Percentiles rank a stretch among this genome's conserved stretches.
Conservation (phyloP, 2,888 invertebrate genomes). For the Ophion obscuratus region DNA sequence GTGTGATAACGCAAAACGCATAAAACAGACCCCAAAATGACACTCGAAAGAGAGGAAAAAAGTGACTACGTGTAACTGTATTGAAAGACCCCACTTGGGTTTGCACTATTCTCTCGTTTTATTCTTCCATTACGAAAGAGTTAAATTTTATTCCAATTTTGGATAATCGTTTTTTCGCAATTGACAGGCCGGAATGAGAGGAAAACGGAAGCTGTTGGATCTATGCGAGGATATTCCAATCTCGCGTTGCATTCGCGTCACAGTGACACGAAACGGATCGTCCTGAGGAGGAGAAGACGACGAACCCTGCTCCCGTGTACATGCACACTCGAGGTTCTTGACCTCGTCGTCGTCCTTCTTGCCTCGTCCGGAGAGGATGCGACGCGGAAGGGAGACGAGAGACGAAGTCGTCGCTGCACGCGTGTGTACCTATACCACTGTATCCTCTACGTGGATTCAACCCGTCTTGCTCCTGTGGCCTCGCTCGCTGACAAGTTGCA, state of each 20-base stretch:
- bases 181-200: neutral
- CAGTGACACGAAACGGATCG: slow-evolving; percentile 42
- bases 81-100: no score
- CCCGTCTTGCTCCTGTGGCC: slow-evolving; percentile 15
- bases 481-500: slow-evolving; percentile 50
- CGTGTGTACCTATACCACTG: neutral
- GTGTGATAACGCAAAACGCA: no score
- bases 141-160: neutral
- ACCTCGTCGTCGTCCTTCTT: slow-evolving; percentile 52
- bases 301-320: slow-evolving; percentile 9
- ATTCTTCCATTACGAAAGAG: no score
- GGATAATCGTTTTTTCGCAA: neutral
- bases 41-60: no score
- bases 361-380: slow-evolving; percentile 17
- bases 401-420: slow-evolving; percentile 30
- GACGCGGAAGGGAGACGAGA: slow-evolving; percentile 36
- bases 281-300: slow-evolving; percentile 18
- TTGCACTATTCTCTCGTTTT: no score
- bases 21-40: no score
- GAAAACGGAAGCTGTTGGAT: neutral
- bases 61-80: no score
- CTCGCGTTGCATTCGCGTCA: slow-evolving; percentile 33
- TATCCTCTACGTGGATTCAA: neutral
- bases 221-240: slow-evolving; percentile 7
- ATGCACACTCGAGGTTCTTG: slow-evolving; percentile 30